phyloP scores from a whole-genome alignment of 2,113 vertebrate genomes.

The Actenoides hombroni region DNA sequence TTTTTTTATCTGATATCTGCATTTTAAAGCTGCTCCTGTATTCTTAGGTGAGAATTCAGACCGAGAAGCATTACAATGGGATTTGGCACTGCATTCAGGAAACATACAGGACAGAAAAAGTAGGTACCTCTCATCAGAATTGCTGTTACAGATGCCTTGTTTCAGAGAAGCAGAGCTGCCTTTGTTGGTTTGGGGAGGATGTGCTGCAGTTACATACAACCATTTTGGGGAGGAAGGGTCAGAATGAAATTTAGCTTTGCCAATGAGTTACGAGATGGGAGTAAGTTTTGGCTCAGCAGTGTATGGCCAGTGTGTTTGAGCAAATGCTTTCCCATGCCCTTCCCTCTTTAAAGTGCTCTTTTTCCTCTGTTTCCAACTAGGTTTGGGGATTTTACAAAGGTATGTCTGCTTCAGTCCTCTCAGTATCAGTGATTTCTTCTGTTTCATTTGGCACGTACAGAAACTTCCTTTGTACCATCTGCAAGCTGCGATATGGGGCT shows the following conservation, averaged over 20 bases:
- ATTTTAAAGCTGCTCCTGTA: background rate
- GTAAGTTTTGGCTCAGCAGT: background rate
- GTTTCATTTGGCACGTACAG: constrained; percentile 83
- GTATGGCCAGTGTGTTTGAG: background rate
- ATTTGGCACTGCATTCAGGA: constrained; percentile 83
- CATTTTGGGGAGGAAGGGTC: background rate
- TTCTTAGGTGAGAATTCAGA: constrained; percentile 85
- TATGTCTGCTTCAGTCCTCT: constrained; percentile 77
- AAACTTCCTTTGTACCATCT: constrained; percentile 73
- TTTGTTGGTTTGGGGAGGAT: background rate
- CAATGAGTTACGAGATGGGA: background rate
- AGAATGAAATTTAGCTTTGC: background rate
- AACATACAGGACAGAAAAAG: constrained; percentile 80
- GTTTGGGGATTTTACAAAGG: constrained; percentile 84
- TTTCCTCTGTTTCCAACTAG: constrained; percentile 48
- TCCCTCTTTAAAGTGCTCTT: background rate
- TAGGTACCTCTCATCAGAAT: constrained; percentile 24
- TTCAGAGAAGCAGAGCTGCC: background rate
- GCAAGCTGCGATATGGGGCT: constrained; percentile 71
- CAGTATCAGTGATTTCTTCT: constrained; percentile 77
- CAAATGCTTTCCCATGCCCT: background rate
- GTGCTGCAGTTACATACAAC: background rate
- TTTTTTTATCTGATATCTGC: background rate
- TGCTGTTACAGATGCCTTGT: background rate
- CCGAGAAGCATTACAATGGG: constrained; percentile 72